phyloP scores from a whole-genome alignment of 2,888 invertebrate genomes.

The Nymphalis urticae region DNA sequence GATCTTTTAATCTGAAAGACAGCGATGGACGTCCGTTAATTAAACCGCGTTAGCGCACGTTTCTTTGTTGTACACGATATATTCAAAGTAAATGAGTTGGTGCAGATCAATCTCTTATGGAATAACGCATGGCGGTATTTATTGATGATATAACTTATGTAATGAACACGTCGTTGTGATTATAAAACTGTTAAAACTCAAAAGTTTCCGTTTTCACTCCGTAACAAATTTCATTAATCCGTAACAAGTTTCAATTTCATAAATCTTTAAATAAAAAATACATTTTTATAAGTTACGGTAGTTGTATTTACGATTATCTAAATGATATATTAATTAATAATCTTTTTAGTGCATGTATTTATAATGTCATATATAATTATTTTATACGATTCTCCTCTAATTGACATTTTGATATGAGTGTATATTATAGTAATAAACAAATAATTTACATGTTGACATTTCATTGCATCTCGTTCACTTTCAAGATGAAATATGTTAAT shows the following conservation, averaged over 20 bases:
- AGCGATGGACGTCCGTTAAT: slow-evolving; percentile 59
- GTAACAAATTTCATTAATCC: no score
- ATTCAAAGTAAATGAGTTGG: neutral
- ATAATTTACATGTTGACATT: neutral
- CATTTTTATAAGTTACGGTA: no score
- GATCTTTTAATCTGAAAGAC: slow-evolving; percentile 63
- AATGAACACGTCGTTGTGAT: no score
- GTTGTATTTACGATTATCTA: no score
- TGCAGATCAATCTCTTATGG: neutral
- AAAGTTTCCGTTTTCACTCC: no score
- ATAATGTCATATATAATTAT: neutral
- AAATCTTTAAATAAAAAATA: no score
- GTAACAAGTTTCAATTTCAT: no score
- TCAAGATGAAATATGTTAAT: neutral
- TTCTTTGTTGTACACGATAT: slow-evolving; percentile 23
- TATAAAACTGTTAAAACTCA: no score
- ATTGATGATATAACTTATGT: no score
- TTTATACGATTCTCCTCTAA: neutral
- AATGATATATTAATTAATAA: slow-evolving; percentile 4
- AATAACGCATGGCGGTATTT: no score
- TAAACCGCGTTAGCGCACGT: slow-evolving; percentile 60
- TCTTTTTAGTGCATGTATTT: neutral
- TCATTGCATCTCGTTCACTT: neutral
- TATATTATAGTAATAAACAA: neutral
- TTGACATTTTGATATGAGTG: neutral